A percentile compares a stretch with the other conserved stretches of the same genome.
phyloP scores from a whole-genome alignment of 2,113 vertebrate genomes.

The Lagopus muta region DNA sequence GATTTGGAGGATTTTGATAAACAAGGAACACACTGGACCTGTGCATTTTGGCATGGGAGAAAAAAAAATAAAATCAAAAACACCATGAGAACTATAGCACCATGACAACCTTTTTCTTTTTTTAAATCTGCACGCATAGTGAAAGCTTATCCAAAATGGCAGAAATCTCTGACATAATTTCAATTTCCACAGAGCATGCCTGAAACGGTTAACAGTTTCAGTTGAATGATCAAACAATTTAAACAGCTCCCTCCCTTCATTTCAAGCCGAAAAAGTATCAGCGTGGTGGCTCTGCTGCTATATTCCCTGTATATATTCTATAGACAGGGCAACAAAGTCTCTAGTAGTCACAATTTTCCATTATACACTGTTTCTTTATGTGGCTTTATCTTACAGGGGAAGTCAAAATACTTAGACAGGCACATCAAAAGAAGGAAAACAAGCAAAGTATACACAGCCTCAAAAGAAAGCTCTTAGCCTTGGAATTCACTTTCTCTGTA shows the following conservation, averaged over 20 bases:
- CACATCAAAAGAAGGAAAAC: constrained; percentile 31
- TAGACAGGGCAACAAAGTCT: background rate
- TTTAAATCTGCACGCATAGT: background rate
- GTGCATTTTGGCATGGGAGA: background rate
- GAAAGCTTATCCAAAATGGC: background rate
- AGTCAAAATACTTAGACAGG: background rate
- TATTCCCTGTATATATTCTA: background rate
- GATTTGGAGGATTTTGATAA: background rate
- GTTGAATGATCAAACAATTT: background rate
- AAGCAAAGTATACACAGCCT: background rate
- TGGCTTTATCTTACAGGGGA: background rate
- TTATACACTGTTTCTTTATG: background rate
- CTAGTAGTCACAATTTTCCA: background rate
- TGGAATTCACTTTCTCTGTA: constrained; percentile 29
- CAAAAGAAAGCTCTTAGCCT: background rate
- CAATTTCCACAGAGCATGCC: background rate
- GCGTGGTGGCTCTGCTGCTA: background rate
- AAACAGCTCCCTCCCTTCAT: background rate
- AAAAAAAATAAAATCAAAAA: background rate
- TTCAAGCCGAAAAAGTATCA: background rate
- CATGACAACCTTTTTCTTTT: background rate
- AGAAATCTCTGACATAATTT: background rate
- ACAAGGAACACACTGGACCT: background rate
- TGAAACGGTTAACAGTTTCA: background rate
- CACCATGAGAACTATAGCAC: background rate